Evolutionary conservation across 2,113 vertebrate genomes (phyloP).

Genomic region (Centropus unirufus): DNA sequence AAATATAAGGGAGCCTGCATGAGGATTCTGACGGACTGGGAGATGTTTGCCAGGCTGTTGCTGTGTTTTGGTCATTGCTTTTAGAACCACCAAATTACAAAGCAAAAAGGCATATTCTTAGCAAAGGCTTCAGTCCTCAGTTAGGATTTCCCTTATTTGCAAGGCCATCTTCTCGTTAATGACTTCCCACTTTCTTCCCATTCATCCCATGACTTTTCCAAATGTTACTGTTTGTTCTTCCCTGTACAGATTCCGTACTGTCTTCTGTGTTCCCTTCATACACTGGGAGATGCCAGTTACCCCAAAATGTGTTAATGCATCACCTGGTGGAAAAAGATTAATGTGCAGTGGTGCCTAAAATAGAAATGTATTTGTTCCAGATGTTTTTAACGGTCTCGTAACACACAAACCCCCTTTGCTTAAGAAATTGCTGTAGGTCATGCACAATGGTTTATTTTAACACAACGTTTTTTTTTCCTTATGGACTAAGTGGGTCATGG

Average conservation of each 20-base stretch:
- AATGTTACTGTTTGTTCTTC: not conserved
- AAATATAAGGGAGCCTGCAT: not conserved
- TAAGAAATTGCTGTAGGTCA: not conserved
- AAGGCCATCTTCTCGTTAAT: not conserved
- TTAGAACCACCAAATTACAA: not conserved
- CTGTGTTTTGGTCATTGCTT: not conserved
- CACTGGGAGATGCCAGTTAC: not conserved
- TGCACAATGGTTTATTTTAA: constrained; percentile 11
- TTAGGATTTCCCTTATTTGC: not conserved
- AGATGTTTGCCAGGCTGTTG: not conserved
- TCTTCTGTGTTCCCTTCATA: not conserved
- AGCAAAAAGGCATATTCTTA: not conserved
- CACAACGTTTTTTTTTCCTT: not conserved
- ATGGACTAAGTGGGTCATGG: not conserved
- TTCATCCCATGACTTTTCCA: not conserved
- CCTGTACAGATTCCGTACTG: not conserved
- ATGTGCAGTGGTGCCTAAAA: not conserved
- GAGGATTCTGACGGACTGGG: not conserved
- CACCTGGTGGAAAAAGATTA: not conserved
- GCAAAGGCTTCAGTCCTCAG: not conserved
- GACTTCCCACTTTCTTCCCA: not conserved
- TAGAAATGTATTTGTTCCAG: not conserved
- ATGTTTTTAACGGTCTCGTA: not conserved
- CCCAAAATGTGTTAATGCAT: not conserved
- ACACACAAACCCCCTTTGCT: not conserved